Evolutionary conservation across 1,140 invertebrate genomes (phyloP).

Genomic region (Pectinophora gossypiella): DNA sequence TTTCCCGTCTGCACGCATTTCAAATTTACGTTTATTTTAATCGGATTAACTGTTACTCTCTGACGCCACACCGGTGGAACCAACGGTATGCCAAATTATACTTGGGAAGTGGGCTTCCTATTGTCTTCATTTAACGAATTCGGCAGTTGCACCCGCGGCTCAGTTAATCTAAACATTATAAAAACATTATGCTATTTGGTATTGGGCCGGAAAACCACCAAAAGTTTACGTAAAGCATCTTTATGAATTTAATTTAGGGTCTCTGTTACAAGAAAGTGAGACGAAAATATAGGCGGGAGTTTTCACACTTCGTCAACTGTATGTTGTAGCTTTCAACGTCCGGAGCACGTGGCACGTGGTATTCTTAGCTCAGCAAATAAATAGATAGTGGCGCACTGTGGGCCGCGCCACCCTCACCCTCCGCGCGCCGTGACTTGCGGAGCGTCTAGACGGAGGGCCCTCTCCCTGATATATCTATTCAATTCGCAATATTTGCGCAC

Average conservation of each 20-base stretch:
- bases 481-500: conserved; percentile 12
- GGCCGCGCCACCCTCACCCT: conserved; percentile 55
- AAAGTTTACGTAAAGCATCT: too few species aligned
- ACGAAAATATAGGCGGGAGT: not conserved
- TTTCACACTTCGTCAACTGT: conserved; percentile 10
- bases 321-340: conserved; percentile 47
- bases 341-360: conserved; percentile 48
- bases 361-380: conserved; percentile 63
- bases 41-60: conserved; percentile 58
- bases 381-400: conserved; percentile 56
- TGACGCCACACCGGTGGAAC: conserved; percentile 40
- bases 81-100: conserved; percentile 68
- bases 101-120: conserved; percentile 59
- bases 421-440: conserved; percentile 47
- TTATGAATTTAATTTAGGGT: too few species aligned
- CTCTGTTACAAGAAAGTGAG: too few species aligned
- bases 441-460: conserved; percentile 69
- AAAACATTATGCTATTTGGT: not conserved
- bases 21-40: conserved; percentile 48
- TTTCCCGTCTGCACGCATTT: conserved; percentile 27
- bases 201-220: too few species aligned
- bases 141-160: not conserved
- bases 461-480: conserved; percentile 36
- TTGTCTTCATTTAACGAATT: conserved; percentile 48
- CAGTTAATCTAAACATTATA: not conserved